Conservation (phyloP, 2,797 vertebrate genomes). For the Clarias fuscus region DNA sequence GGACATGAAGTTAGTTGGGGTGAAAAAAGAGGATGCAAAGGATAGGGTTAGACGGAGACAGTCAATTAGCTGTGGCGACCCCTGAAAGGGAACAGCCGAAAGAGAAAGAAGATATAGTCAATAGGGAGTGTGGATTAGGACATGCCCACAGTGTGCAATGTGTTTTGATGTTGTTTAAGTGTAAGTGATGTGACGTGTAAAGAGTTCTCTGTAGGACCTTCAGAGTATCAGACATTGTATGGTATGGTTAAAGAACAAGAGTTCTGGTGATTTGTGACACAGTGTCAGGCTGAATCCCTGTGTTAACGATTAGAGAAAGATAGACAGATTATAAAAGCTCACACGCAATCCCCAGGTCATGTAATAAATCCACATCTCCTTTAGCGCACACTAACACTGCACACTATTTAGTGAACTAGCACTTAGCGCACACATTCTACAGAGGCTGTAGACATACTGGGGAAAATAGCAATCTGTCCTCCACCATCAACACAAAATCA, state of each 20-base stretch:
- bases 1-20: too few relatives aligned
- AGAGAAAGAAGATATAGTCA: background rate
- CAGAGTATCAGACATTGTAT: background rate
- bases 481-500: background rate
- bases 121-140: background rate
- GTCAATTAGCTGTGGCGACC: too few relatives aligned
- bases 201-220: background rate
- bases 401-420: background rate
- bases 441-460: background rate
- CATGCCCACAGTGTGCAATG: background rate
- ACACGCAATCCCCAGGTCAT: background rate
- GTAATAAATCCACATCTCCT: background rate
- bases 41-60: too few relatives aligned
- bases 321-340: background rate
- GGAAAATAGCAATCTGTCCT: background rate
- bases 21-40: too few relatives aligned
- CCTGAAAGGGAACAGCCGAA: too few relatives aligned
- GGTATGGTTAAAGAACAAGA: background rate
- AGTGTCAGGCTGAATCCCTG: constrained; percentile 1
- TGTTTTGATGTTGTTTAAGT: background rate
- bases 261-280: background rate
- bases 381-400: background rate
- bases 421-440: background rate
- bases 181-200: background rate
- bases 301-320: background rate